phyloP scores from a whole-genome alignment of 2,797 vertebrate species.

The Squalus acanthias region DNA sequence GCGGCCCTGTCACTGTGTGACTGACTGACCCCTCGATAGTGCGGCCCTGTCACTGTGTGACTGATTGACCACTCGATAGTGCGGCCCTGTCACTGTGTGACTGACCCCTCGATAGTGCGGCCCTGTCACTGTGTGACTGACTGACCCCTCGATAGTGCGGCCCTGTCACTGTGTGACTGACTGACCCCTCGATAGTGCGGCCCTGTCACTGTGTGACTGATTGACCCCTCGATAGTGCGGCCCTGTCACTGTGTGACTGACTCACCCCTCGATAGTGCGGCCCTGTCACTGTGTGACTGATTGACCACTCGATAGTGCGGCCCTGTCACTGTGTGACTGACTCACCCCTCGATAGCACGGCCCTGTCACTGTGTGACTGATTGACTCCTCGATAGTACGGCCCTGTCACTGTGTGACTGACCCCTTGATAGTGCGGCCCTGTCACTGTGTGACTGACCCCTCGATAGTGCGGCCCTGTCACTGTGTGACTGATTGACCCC shows the following conservation, averaged over 20 bases:
- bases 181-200: neutral
- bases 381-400: neutral
- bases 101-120: neutral
- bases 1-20: neutral
- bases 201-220: neutral
- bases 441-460: too few species aligned
- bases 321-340: neutral
- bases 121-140: neutral
- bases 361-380: too few species aligned
- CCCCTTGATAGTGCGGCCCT: too few species aligned
- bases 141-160: too few species aligned
- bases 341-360: too few species aligned
- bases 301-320: too few species aligned
- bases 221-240: neutral
- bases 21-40: neutral
- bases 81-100: too few species aligned
- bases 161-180: neutral
- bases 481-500: too few species aligned
- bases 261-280: neutral
- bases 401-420: neutral
- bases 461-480: neutral
- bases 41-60: neutral
- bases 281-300: neutral
- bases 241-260: neutral
- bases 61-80: neutral